A percentile compares a stretch with the other conserved stretches of the same genome.
Evolutionary conservation across 2,888 invertebrate genomes (phyloP).

Genomic region (Hyalella azteca): DNA sequence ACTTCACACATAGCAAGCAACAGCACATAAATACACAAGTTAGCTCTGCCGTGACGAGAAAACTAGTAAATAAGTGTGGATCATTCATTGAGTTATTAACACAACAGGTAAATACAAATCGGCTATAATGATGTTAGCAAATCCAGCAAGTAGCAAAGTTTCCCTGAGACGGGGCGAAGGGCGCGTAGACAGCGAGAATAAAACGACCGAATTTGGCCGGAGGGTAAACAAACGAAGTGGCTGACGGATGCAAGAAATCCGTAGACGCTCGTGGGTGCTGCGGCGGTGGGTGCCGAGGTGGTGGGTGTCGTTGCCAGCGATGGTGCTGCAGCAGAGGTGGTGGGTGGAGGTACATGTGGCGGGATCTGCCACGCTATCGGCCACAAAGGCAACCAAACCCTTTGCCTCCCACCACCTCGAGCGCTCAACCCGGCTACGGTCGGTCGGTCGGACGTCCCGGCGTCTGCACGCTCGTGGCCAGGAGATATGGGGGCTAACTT

Average conservation of each 20-base stretch:
- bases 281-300: background rate
- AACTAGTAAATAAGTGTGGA: too few species aligned
- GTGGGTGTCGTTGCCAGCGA: background rate
- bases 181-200: background rate
- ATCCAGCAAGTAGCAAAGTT: too few species aligned
- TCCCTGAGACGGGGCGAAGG: background rate
- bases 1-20: too few species aligned
- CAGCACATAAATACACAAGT: too few species aligned
- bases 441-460: too few species aligned
- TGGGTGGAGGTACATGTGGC: background rate
- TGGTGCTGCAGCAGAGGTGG: background rate
- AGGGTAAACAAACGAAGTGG: background rate
- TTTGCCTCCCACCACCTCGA: background rate
- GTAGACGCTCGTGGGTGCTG: background rate
- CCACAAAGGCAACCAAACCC: slow-evolving; percentile 2
- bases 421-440: too few species aligned
- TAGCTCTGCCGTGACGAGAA: too few species aligned
- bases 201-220: background rate
- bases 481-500: too few species aligned
- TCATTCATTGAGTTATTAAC: too few species aligned
- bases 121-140: too few species aligned
- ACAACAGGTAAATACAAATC: too few species aligned
- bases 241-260: slow-evolving; percentile 16
- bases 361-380: background rate
- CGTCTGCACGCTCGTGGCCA: too few species aligned